Evolutionary conservation across 2,113 vertebrate species (phyloP), one percentile per base, ranked within the genome.

Genomic region (Bubo blakistoni): DNA sequence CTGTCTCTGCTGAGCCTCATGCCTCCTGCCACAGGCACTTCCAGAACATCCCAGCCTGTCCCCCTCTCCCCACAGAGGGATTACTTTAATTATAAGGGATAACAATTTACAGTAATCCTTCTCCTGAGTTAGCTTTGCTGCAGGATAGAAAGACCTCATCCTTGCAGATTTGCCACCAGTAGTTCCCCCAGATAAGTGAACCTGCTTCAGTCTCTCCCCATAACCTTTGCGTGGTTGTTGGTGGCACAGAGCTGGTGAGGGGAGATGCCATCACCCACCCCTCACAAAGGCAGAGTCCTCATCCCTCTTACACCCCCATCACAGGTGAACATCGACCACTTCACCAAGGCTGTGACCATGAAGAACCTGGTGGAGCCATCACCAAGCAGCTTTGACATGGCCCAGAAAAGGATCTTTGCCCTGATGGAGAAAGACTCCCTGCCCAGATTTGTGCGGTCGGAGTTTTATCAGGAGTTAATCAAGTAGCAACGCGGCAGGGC

Each of bases 401-500:
- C 99, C 80, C 99, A 99, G 98, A 99, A 99, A 94, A 98, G 98
- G 80, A 98, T 99, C 97, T 98, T 98, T 55, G 98, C 98, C 90
- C 98, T 99, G 97, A 99, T 99, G 99, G 99, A 99, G 97, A 99
- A 99, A 95, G 99, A 99, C 97, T 99, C 99, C 27, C 98, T 99
- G 34, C 98, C 98, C 26, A 99, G 99, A 92, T 99, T 99, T 92
- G 97, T 99, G 94, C 98, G 98, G 58, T 99, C 99, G 6, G 98
- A 98, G 72, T 98, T 98, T 86, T 99, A 99, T 96, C 99, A 98
- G 87, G 99, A 99, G 92, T 97, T 99, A 66, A 89, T 98, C 81
- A 98, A 98, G 97, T 98, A 99, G 96, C 96, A 74, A 55, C 26
- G 62, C 3, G n/a, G 81, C 74, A 54, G 65, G 91, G 93, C 96